These are phyloP conservation scores for Harpegnathos saltator DNA, from an alignment of 1,140 invertebrate genomes.

Conservation along the genomic window DNA sequence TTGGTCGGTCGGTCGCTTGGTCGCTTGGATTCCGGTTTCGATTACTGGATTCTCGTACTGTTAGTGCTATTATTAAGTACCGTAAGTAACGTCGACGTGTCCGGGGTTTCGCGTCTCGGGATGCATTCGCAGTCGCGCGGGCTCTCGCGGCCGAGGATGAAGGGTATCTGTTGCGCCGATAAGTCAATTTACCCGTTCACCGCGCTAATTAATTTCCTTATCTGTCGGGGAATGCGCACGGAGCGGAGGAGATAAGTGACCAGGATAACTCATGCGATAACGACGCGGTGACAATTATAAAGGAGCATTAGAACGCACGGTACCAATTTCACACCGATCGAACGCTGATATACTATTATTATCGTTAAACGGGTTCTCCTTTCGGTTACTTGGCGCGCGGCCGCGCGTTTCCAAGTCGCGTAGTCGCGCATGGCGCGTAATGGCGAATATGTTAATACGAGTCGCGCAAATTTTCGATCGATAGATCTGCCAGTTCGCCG, in stretches of 20 bases:
- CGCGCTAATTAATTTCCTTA: constrained; percentile 16
- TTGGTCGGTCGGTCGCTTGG: too few relatives aligned
- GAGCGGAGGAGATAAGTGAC: background rate
- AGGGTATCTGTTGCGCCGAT: background rate
- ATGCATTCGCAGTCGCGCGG: constrained; percentile 33
- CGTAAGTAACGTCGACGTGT: constrained; percentile 47
- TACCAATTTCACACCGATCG: background rate
- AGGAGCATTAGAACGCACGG: background rate
- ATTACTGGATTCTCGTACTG: constrained; percentile 54
- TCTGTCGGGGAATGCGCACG: background rate
- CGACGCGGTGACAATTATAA: background rate
- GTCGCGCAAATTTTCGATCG: background rate
- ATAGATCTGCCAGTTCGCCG: too few relatives aligned
- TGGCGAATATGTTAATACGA: background rate
- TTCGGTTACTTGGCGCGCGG: background rate
- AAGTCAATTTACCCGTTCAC: constrained; percentile 23
- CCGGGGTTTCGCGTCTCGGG: background rate
- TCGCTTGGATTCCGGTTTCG: constrained; percentile 60
- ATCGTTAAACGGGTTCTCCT: background rate
- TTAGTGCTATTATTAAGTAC: constrained; percentile 55
- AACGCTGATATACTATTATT: background rate
- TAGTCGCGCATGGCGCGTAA: background rate
- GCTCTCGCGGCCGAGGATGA: background rate
- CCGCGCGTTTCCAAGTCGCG: background rate
- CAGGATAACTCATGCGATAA: background rate